Base-by-base conservation (phyloP, 2,797 vertebrate species). In the Artibeus jamaicensis region DNA sequence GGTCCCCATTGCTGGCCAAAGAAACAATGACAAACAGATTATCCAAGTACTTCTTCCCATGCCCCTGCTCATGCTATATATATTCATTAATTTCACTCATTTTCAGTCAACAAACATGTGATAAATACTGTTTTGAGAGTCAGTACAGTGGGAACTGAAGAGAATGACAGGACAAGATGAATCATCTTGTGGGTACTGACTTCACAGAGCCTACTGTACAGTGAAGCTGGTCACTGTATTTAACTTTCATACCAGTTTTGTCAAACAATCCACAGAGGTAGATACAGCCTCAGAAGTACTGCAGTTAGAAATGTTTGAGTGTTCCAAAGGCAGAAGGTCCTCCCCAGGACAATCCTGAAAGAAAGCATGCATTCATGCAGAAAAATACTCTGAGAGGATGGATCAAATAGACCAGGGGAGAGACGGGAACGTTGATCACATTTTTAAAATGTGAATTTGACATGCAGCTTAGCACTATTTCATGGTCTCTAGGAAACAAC, bases 361-460 rank as follows among this genome's bases (percentile, higher is more conserved):
- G 53, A 48, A 78, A 78, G 29, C 11, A 16, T 16, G 74, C 1
- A 0, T 46, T 42, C 0, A 0, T 32, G 26, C 0, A 10, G 76
- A 22, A 9, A 37, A 55, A 32, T 3, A 32, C 19, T 42, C 5
- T 9, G 2, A 44, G 55, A 44, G 34, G 21, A 26, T 9, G 14
- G 14, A 48, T 18, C 24, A 10, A 9, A 16, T 22, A 42, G 18
- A n/a, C 18, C 32, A 1, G 10, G 22, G 55, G 37, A 46, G 37
- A 67, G 65, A 59, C 9, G 3, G 34, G 22, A 42, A 34, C 0
- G 0, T 24, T 67, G 29, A 24, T 73, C 39, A 67, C n/a, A 11
- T 22, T 85, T 74, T 65, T 42, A 42, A 57, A 74, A 26, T 11
- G 3, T 10, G 39, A 29, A 15, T 77, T 53, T 14, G 1, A 48